Conservation (phyloP, 2,888 invertebrate genomes). For the Penaeus monodon region DNA sequence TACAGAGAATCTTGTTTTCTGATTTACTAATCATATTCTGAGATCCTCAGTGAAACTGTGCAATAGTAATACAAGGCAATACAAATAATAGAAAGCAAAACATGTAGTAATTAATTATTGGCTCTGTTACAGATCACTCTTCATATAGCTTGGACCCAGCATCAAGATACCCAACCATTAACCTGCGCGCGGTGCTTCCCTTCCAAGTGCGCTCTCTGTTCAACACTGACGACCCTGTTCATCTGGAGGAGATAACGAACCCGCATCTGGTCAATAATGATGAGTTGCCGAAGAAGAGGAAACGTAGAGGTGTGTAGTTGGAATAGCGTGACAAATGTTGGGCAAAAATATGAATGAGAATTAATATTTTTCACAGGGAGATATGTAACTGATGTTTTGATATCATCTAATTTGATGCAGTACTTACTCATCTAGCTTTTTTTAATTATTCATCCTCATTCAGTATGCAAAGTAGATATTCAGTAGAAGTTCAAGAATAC, state of each 20-base stretch:
- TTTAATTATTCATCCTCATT: too few relatives aligned
- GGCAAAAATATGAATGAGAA: neutral
- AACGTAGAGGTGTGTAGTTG: slow-evolving; percentile 74
- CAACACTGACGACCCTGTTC: slow-evolving; percentile 79
- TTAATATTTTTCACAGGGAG: neutral
- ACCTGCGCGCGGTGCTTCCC: slow-evolving; percentile 80
- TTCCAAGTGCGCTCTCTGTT: slow-evolving; percentile 79
- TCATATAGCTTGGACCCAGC: slow-evolving; percentile 69
- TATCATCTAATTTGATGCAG: too few relatives aligned
- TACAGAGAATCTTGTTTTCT: too few relatives aligned
- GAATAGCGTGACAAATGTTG: too few relatives aligned
- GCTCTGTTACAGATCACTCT: slow-evolving; percentile 57
- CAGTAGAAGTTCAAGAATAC: too few relatives aligned
- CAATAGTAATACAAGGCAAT: too few relatives aligned
- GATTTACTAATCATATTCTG: too few relatives aligned
- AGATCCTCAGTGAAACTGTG: too few relatives aligned
- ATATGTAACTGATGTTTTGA: too few relatives aligned
- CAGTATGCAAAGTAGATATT: too few relatives aligned
- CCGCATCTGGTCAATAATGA: slow-evolving; percentile 68
- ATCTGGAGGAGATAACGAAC: slow-evolving; percentile 71
- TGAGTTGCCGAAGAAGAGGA: slow-evolving; percentile 78
- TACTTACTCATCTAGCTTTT: too few relatives aligned
- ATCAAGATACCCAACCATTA: slow-evolving; percentile 87
- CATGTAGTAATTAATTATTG: neutral
- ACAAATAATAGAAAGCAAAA: too few relatives aligned